A percentile compares a stretch with the other conserved stretches of the same genome.
Evolutionary conservation across 1,140 invertebrate genomes (phyloP).

Genomic region (Lasioglossum baleicum): DNA sequence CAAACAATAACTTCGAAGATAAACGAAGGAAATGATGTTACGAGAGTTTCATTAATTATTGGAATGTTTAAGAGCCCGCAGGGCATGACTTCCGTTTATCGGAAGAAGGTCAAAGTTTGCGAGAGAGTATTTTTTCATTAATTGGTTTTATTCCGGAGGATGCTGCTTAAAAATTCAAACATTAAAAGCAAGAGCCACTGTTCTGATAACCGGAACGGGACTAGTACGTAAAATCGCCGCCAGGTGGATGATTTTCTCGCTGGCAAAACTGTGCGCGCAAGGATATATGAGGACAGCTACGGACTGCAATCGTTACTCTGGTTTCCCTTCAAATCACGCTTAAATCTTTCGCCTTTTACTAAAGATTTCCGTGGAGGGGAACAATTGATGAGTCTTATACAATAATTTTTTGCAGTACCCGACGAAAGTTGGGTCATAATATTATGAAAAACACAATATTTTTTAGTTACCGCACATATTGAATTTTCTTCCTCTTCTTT

Average conservation of each 20-base stretch:
- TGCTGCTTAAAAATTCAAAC: too few relatives aligned
- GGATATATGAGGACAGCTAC: neutral
- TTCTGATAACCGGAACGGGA: neutral
- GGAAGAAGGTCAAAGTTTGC: too few relatives aligned
- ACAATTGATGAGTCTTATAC: slow-evolving; percentile 51
- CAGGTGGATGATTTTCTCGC: neutral
- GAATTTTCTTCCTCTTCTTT: too few relatives aligned
- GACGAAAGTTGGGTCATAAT: slow-evolving; percentile 40
- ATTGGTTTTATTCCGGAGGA: too few relatives aligned
- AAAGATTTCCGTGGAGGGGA: slow-evolving; percentile 68
- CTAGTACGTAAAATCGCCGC: neutral
- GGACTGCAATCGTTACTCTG: slow-evolving; percentile 36
- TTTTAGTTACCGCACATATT: too few relatives aligned
- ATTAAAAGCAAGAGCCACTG: neutral
- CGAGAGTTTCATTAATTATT: too few relatives aligned
- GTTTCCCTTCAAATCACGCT: slow-evolving; percentile 59
- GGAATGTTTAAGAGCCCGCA: too few relatives aligned
- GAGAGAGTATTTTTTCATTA: too few relatives aligned
- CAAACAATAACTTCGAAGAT: too few relatives aligned
- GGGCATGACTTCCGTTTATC: too few relatives aligned
- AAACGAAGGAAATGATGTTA: too few relatives aligned
- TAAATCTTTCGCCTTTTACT: slow-evolving; percentile 69
- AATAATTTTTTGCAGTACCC: slow-evolving; percentile 47
- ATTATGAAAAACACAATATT: slow-evolving; percentile 45
- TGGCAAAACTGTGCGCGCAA: neutral